Evolutionary conservation across 2,113 vertebrate species (phyloP).

Genomic region (Lonchura striata): DNA sequence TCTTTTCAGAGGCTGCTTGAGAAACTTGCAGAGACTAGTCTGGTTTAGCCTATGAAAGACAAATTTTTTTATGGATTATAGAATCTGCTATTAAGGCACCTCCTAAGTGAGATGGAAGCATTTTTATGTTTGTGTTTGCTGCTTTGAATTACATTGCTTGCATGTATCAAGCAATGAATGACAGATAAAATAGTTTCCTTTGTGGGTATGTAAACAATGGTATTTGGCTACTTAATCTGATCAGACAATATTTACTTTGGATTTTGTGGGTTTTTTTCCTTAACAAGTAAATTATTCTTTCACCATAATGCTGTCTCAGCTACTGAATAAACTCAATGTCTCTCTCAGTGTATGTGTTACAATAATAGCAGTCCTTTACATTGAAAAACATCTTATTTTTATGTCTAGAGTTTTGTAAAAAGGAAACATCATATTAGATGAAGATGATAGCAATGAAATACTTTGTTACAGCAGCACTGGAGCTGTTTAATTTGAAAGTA

Average conservation of each 20-base stretch:
- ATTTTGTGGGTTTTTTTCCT: neutral
- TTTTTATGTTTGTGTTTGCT: neutral
- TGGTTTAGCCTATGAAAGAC: neutral
- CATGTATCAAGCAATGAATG: neutral
- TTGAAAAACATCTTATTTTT: neutral
- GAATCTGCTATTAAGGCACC: neutral
- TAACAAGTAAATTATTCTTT: neutral
- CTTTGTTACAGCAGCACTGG: neutral
- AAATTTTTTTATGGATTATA: neutral
- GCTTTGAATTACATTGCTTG: neutral
- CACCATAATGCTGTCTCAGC: neutral
- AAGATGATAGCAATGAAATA: neutral
- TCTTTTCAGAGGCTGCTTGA: neutral
- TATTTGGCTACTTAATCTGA: neutral
- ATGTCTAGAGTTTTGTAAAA: neutral
- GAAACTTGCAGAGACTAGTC: neutral
- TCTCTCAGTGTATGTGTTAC: neutral
- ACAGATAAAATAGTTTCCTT: neutral
- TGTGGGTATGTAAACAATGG: neutral
- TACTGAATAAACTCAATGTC: neutral
- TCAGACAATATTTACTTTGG: neutral
- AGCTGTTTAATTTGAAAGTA: neutral
- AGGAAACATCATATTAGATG: neutral
- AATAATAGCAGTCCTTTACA: neutral
- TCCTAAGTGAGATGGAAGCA: neutral